These are phyloP conservation scores for Xestoiulus laeticollis DNA, from an alignment of 2,888 invertebrate genomes.

Conservation along the genomic window DNA sequence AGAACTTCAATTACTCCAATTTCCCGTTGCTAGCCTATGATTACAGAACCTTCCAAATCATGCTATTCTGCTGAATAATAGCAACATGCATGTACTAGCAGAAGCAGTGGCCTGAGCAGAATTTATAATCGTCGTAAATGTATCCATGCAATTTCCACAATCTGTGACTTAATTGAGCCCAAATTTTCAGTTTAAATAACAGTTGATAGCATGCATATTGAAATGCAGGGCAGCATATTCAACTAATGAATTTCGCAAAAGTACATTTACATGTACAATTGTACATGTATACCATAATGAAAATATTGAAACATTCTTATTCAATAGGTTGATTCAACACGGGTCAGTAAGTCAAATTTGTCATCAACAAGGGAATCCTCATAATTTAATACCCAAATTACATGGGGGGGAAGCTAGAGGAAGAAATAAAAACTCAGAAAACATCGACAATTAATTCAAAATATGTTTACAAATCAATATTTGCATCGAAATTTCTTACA, in stretches of 20 bases:
- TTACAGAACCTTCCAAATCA: neutral
- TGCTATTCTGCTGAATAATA: neutral
- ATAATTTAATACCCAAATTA: neutral
- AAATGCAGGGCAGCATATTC: neutral
- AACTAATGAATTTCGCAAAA: neutral
- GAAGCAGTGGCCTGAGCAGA: neutral
- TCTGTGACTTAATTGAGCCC: neutral
- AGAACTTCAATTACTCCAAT: neutral
- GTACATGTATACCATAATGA: neutral
- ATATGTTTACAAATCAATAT: no score
- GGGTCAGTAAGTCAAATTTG: neutral
- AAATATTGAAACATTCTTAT: neutral
- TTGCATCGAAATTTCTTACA: no score
- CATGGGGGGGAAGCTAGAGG: no score
- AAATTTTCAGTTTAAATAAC: neutral
- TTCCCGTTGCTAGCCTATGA: neutral
- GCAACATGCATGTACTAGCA: neutral
- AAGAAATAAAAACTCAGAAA: no score
- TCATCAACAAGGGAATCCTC: neutral
- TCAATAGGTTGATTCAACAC: neutral
- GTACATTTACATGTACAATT: no score
- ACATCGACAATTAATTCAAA: no score
- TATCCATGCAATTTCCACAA: neutral
- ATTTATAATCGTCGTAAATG: neutral
- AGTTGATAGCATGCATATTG: neutral